Evolutionary conservation across 2,797 vertebrate genomes (phyloP).

Genomic region (Betta splendens): DNA sequence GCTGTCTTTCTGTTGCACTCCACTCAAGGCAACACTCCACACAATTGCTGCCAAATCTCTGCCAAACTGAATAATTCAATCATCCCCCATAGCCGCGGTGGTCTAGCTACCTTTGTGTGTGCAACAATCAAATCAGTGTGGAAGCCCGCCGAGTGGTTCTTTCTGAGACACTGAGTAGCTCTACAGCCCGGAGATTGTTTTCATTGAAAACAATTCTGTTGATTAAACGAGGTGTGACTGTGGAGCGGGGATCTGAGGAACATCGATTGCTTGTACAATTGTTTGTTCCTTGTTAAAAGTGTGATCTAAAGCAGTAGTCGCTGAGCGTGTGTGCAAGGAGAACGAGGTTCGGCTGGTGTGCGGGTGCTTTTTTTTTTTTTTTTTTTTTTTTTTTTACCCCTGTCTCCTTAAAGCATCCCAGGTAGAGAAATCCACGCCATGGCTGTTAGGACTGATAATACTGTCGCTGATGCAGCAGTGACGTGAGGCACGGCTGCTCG

Average conservation of each 20-base stretch:
- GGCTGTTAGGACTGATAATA: slow-evolving; percentile 22
- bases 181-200: slow-evolving; percentile 77
- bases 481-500: not conserved
- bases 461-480: not conserved
- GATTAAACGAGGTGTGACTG: slow-evolving; percentile 82
- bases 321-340: slow-evolving; percentile 51
- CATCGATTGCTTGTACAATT: slow-evolving; percentile 78
- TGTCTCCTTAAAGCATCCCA: slow-evolving; percentile 26
- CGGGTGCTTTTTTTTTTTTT: slow-evolving; percentile 22
- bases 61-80: slow-evolving; percentile 88
- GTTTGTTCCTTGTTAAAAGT: slow-evolving; percentile 81
- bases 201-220: slow-evolving; percentile 82
- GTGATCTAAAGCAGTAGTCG: slow-evolving; percentile 74
- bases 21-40: slow-evolving; percentile 83
- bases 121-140: slow-evolving; percentile 79
- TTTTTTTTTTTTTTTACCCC: too few species aligned
- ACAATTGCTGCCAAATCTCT: slow-evolving; percentile 82
- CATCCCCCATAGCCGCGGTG: slow-evolving; percentile 73
- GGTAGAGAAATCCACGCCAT: slow-evolving; percentile 29
- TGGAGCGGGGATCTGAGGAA: slow-evolving; percentile 72
- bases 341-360: slow-evolving; percentile 36
- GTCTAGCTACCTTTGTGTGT: slow-evolving; percentile 77
- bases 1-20: slow-evolving; percentile 73
- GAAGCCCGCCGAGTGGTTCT: slow-evolving; percentile 69
- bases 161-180: slow-evolving; percentile 76